Base-by-base conservation (phyloP, 1,140 invertebrate species). In the Penaeus japonicus region DNA sequence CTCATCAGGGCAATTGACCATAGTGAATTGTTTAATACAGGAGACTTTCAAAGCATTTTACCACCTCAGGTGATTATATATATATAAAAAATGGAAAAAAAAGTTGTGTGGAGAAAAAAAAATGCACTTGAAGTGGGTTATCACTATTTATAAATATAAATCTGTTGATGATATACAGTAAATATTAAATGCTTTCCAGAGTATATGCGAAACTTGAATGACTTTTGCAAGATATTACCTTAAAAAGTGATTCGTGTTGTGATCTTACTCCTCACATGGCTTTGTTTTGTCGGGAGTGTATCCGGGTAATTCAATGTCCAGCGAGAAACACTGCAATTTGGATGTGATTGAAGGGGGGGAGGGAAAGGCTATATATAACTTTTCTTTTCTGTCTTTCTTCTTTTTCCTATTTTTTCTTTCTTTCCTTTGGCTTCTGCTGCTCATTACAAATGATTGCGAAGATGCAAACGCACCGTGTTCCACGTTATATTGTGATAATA, bases 381-480 rank as follows among this genome's bases (percentile, higher is more conserved):
- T 78, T 77, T 78, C 39, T 62, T 70, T 84, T 84, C 22, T 75
- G 59, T 62, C 75, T 62, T 70, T 84, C 65, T 10, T 39, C 12
- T 2, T 39, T 39, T 39, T 1, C 12, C 39, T 39, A 7, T 39
- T 39, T 15, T 47, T 15, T 0, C 15, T 47, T 0, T 15, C 15
- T 47, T 47, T 12, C 47, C 15, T 47, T 79, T 79, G 83, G 83
- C 83, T 84, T 84, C 39, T 75, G 83, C 83, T 84, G 83, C 83
- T 84, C 83, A 84, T 75, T 47, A 54, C 35, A 79, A 53, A 79
- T 53, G 75, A 75, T 75, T 73, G 47, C 15, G 15, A 84, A 84
- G 70, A 84, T 84, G 83, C 83, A 75, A 84, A 62, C 35, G 83
- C 83, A 84, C 83, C 65, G 83, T 75, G 83, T 84, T 84, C 55